Percentiles rank a stretch among this genome's conserved stretches.
These are phyloP conservation scores for Fissipunctia ypsillon DNA, from an alignment of 2,888 invertebrate species.

Conservation along the genomic window DNA sequence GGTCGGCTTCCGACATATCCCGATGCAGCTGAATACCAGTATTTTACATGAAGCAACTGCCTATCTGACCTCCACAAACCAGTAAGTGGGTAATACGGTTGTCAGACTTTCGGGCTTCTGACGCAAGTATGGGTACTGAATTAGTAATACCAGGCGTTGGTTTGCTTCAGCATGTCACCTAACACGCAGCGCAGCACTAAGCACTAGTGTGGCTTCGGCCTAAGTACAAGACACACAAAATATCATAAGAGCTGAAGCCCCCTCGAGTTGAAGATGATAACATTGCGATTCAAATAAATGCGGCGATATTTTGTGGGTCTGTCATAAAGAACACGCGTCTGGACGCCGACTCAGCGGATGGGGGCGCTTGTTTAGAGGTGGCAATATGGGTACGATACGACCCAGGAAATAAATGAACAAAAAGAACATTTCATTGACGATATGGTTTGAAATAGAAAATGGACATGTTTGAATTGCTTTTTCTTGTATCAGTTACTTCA, in stretches of 20 bases:
- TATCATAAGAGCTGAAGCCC: conserved; percentile 45
- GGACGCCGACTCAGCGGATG: conserved; percentile 76
- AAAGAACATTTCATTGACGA: too few species aligned
- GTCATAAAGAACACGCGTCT: conserved; percentile 83
- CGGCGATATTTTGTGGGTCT: conserved; percentile 76
- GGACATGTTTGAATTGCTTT: too few species aligned
- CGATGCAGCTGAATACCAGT: too few species aligned
- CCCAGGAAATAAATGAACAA: too few species aligned
- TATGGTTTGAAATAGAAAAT: too few species aligned
- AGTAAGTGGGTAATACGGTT: too few species aligned
- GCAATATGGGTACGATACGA: conserved; percentile 41
- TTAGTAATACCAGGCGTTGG: neutral
- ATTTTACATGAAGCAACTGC: too few species aligned
- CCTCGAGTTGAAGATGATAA: conserved; percentile 75
- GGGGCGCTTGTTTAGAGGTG: conserved; percentile 12
- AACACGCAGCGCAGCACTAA: neutral
- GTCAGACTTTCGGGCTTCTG: too few species aligned
- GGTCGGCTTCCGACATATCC: too few species aligned
- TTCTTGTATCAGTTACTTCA: too few species aligned
- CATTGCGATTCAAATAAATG: conserved; percentile 82
- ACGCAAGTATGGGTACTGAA: too few species aligned
- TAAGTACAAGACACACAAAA: conserved; percentile 42
- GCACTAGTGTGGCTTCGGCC: neutral
- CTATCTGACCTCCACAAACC: too few species aligned
- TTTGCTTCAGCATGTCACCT: neutral